Conservation (phyloP, 2,797 vertebrate species). For the Urocyon cinereoargenteus region DNA sequence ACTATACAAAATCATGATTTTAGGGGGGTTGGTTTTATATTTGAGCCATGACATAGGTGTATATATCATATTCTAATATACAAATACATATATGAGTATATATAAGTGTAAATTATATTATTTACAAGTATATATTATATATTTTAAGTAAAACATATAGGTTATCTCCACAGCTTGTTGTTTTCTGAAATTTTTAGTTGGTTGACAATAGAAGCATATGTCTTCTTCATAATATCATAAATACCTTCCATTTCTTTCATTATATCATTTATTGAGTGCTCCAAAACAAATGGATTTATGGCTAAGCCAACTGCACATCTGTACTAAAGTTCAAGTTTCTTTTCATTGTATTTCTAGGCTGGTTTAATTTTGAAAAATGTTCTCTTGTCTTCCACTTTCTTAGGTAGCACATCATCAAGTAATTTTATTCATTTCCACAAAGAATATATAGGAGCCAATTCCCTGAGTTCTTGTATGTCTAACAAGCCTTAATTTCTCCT, state of each 20-base stretch:
- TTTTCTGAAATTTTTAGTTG: conserved; percentile 26
- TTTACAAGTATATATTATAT: background rate
- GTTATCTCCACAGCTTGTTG: background rate
- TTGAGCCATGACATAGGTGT: background rate
- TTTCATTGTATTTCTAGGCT: background rate
- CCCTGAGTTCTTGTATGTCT: background rate
- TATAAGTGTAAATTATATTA: background rate
- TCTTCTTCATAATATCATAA: background rate
- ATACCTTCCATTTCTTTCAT: background rate
- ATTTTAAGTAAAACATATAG: background rate
- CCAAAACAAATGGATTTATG: background rate
- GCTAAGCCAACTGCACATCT: background rate
- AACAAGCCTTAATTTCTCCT: background rate
- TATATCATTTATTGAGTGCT: background rate
- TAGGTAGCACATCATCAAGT: background rate
- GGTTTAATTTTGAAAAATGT: background rate
- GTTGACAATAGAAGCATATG: background rate
- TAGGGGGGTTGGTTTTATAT: background rate
- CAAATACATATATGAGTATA: background rate
- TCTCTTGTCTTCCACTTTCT: background rate
- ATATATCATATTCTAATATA: background rate
- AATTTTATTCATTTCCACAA: conserved; percentile 56
- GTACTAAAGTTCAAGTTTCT: background rate
- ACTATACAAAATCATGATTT: background rate
- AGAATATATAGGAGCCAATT: background rate